These are phyloP conservation scores for Dioctria rufipes DNA, from an alignment of 2,888 invertebrate genomes.

Conservation along the genomic window DNA sequence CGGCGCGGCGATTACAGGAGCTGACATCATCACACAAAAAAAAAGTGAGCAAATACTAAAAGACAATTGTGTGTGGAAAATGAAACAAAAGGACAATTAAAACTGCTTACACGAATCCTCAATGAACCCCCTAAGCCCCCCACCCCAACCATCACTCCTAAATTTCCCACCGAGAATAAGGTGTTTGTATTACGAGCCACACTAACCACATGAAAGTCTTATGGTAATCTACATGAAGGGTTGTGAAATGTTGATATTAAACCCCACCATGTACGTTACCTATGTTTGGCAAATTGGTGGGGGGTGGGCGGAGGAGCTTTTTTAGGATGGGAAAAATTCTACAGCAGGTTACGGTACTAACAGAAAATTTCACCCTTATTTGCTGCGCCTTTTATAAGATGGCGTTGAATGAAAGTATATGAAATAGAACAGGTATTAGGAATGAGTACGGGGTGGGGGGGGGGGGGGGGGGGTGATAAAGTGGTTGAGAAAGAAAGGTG, in stretches of 20 bases:
- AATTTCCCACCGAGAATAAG: not conserved
- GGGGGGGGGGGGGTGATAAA: not conserved
- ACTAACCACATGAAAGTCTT: constrained; percentile 33
- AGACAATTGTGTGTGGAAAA: constrained; percentile 39
- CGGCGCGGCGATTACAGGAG: not conserved
- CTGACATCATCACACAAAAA: constrained; percentile 25
- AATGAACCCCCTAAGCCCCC: not conserved
- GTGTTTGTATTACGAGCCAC: constrained; percentile 25
- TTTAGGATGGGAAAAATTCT: not conserved
- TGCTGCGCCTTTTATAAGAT: constrained; percentile 16
- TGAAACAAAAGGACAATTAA: constrained; percentile 33
- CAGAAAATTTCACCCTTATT: constrained; percentile 24
- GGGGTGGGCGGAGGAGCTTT: not conserved
- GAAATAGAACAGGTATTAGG: constrained; percentile 6
- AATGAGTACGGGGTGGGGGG: constrained; percentile 18
- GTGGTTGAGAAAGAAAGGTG: too few relatives aligned
- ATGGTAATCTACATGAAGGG: constrained; percentile 28
- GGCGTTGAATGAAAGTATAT: constrained; percentile 24
- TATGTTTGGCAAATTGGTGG: not conserved
- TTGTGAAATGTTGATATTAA: constrained; percentile 31
- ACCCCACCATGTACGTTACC: not conserved
- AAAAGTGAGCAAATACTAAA: constrained; percentile 32
- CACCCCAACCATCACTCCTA: not conserved
- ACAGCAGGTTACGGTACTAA: constrained; percentile 12
- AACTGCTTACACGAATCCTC: constrained; percentile 2